Conservation (phyloP, 2,113 vertebrate genomes). For the Macrotus californicus region DNA sequence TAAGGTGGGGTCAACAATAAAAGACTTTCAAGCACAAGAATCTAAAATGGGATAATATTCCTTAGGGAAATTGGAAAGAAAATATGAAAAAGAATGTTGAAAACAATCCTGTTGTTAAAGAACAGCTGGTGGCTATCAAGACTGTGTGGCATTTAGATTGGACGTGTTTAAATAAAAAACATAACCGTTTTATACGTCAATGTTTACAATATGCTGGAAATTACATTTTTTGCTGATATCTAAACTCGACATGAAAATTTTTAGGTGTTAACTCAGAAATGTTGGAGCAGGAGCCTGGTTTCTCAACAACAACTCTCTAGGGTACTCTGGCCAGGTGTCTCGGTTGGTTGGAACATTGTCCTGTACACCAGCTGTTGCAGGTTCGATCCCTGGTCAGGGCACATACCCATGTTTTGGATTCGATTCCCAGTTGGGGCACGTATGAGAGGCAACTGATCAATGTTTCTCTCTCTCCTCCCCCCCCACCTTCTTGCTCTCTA, state of each 20-base stretch:
- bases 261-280: not conserved
- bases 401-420: too few relatives aligned
- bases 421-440: too few relatives aligned
- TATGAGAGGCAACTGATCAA: too few relatives aligned
- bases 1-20: not conserved
- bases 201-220: not conserved
- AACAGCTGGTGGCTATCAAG: not conserved
- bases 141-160: not conserved
- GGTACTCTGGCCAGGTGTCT: too few relatives aligned
- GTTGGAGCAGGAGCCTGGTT: not conserved
- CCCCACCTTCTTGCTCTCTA: too few relatives aligned
- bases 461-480: too few relatives aligned
- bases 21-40: not conserved
- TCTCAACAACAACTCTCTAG: not conserved
- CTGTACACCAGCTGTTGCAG: too few relatives aligned
- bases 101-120: not conserved
- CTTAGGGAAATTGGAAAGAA: not conserved
- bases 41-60: not conserved
- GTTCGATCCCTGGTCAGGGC: too few relatives aligned
- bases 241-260: not conserved
- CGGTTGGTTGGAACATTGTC: too few relatives aligned
- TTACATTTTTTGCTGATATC: not conserved
- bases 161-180: not conserved
- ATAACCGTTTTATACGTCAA: not conserved
- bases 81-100: not conserved